A percentile compares a stretch with the other conserved stretches of the same genome.
phyloP scores from a whole-genome alignment of 2,113 vertebrate species.

The Picathartes gymnocephalus region DNA sequence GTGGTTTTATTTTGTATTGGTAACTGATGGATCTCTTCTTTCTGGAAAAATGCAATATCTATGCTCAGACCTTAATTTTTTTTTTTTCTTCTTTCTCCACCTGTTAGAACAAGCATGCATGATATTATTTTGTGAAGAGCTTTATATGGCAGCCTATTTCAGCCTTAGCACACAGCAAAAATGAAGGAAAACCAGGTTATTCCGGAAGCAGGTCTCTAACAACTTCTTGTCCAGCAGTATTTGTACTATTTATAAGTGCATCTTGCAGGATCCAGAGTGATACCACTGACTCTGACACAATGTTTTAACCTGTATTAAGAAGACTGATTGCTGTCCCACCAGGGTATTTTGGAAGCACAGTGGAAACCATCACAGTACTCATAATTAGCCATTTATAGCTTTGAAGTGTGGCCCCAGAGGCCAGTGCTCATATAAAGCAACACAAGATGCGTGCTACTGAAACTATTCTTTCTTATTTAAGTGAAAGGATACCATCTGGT shows the following conservation, averaged over 20 bases:
- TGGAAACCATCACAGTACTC: background rate
- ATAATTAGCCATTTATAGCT: background rate
- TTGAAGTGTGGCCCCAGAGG: background rate
- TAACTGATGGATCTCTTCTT: background rate
- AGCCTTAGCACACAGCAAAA: background rate
- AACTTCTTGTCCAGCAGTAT: background rate
- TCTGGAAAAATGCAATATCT: background rate
- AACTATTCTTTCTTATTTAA: background rate
- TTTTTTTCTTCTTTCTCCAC: background rate
- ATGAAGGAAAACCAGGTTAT: background rate
- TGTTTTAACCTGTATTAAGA: background rate
- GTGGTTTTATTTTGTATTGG: background rate
- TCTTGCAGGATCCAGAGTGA: background rate
- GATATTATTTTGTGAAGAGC: background rate
- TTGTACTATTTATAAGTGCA: background rate
- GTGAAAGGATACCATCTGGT: background rate
- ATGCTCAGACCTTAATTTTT: background rate
- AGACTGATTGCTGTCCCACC: background rate
- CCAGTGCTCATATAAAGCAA: background rate
- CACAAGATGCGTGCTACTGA: background rate
- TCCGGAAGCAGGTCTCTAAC: background rate
- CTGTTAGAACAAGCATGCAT: background rate
- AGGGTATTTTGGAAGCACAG: background rate
- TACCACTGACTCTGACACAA: background rate
- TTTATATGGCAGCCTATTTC: background rate